Conservation (phyloP, 2,888 invertebrate species). For the Periphyllus acericola region DNA sequence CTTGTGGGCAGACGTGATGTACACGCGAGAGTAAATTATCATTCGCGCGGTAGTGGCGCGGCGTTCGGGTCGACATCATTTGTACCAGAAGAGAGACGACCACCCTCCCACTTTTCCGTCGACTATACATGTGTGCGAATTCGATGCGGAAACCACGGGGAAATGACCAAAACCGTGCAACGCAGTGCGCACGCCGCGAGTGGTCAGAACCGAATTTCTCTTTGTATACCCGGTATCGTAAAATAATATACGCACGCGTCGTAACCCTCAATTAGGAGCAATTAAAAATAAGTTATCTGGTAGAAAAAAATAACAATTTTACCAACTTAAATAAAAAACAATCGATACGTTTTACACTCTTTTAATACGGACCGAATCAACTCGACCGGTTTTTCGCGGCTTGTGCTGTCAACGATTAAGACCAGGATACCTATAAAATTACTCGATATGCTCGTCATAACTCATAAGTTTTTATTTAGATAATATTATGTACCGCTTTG, state of each 20-base stretch:
- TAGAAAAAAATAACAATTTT: too few species aligned
- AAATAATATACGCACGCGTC: not conserved
- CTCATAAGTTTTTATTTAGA: too few species aligned
- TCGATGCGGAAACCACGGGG: not conserved
- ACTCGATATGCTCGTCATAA: too few species aligned
- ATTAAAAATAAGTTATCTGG: too few species aligned
- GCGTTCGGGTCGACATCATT: not conserved
- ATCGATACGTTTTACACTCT: too few species aligned
- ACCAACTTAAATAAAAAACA: too few species aligned
- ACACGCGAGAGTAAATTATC: slow-evolving; percentile 30
- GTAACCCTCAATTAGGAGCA: not conserved
- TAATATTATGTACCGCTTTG: too few species aligned
- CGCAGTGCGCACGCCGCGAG: not conserved
- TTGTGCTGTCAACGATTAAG: too few species aligned
- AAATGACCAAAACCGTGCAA: not conserved
- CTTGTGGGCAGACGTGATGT: slow-evolving; percentile 36
- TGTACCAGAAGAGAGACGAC: not conserved
- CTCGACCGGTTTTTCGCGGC: too few species aligned
- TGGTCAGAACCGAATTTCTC: not conserved
- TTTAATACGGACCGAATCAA: too few species aligned
- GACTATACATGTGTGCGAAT: not conserved
- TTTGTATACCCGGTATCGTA: not conserved
- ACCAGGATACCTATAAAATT: too few species aligned
- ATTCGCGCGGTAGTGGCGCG: not conserved
- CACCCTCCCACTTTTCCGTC: not conserved